Percentiles rank a stretch among this genome's conserved stretches.
Conservation (phyloP, 2,113 vertebrate genomes). For the Phocoena sinus region DNA sequence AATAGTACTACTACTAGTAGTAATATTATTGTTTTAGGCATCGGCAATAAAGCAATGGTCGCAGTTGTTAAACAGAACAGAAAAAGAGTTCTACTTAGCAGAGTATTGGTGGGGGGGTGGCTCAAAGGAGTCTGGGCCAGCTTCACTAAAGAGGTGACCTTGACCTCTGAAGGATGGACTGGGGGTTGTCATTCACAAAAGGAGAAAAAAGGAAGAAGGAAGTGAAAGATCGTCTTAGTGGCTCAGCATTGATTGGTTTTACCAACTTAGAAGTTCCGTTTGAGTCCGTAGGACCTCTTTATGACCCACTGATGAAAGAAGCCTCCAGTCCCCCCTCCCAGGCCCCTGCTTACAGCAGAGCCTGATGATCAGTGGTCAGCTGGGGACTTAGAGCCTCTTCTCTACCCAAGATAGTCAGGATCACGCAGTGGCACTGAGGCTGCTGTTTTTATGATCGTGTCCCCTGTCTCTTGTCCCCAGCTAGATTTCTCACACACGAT, state of each 20-base stretch:
- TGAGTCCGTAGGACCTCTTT: background rate
- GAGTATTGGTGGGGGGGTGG: too few species aligned
- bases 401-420: background rate
- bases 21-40: background rate
- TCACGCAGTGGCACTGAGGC: accelerated
- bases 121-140: background rate
- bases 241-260: background rate
- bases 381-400: background rate
- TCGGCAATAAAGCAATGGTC: background rate
- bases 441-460: accelerated
- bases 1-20: background rate
- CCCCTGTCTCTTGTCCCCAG: background rate
- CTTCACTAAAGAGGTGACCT: background rate
- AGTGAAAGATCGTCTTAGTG: background rate
- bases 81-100: background rate
- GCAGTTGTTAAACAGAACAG: background rate
- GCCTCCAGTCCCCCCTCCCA: accelerated
- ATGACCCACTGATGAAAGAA: background rate
- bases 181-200: background rate
- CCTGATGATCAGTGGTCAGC: background rate
- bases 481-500: background rate
- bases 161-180: background rate
- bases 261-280: background rate
- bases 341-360: background rate
- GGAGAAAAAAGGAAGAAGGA: background rate